Evolutionary conservation across 2,113 vertebrate species (phyloP), one percentile per base, ranked within the genome.

Genomic region (Trachemys scripta): DNA sequence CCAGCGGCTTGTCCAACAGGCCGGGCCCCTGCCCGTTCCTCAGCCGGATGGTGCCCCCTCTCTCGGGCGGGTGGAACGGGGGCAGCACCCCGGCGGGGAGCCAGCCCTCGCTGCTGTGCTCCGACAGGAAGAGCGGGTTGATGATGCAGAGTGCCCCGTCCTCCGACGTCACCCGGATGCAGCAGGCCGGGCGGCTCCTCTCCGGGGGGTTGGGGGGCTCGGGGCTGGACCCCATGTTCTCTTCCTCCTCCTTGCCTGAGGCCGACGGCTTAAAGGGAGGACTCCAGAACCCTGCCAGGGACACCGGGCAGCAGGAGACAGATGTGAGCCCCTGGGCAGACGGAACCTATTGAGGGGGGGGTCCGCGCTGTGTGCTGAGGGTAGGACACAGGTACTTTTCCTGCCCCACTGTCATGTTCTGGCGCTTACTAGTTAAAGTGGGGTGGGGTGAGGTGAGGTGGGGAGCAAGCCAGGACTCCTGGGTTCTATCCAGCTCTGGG

Each of bases 71-170:
- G 25, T 49, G 92, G 57, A 62, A 45, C 29, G 31, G 47, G 20
- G 47, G 29, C 0, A 38, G 53, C 2, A 42, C 9, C 10, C 83
- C 78, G 4, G 85, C 47, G 91, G 88, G 51, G 8, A 38, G 98
- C 95, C 80, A 98, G 82, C 93, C 92, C 1, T 96, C 97, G 31
- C 98, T 97, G 25, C 98, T 98, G 4, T 99, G 99, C 17, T 98
- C 98, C 16, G 97, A 97, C 24, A 99, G 84, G 94, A 99, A 99
- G 14, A 99, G 98, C 1, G 98, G 99, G 95, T 99, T 99, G 87
- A 99, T 98, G 94, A 99, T 90, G 27, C 98, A 99, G 49, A 99
- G 93, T 1, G 98, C 98, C 5, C 97, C 98, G 1, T 97, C 98
- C 51, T 97, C 95, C 2, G 98, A 96, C 2, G 97, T 98, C 82